These are phyloP conservation scores for Ostrea edulis DNA, from an alignment of 1,140 invertebrate species.

Conservation along the genomic window DNA sequence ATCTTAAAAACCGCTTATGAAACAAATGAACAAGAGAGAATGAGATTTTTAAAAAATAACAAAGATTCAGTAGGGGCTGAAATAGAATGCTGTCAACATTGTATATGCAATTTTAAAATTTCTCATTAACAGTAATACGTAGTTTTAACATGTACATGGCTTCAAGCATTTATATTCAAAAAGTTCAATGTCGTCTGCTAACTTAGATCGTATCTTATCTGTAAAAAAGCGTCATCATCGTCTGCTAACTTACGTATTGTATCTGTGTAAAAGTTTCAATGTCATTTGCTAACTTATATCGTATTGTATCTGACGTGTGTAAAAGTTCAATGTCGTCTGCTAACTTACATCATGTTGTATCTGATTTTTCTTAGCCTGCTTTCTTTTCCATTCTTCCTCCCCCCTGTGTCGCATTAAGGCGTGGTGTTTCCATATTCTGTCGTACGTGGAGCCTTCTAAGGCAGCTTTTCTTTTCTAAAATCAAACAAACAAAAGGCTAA, in stretches of 20 bases:
- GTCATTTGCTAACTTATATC: not conserved
- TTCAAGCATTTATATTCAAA: no score
- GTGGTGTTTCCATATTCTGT: constrained; percentile 8
- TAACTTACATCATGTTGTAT: not conserved
- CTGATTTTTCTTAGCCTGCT: not conserved
- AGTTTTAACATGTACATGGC: no score
- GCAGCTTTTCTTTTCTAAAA: constrained; percentile 1
- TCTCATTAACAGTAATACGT: no score
- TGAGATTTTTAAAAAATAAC: no score
- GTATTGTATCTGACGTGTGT: not conserved
- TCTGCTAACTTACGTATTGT: not conserved
- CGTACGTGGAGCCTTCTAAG: not conserved
- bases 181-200: no score
- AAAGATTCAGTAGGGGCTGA: no score
- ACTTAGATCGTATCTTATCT: not conserved
- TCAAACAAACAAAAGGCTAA: not conserved
- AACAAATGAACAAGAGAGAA: no score
- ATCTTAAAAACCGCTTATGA: no score
- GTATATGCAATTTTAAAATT: no score
- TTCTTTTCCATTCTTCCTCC: constrained; percentile 11
- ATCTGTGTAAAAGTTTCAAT: not conserved
- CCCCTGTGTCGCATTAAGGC: constrained; percentile 7
- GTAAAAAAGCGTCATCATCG: no score
- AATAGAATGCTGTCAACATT: no score
- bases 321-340: no score